These are phyloP conservation scores for Aix galericulata DNA, from an alignment of 2,113 vertebrate species.

Conservation along the genomic window DNA sequence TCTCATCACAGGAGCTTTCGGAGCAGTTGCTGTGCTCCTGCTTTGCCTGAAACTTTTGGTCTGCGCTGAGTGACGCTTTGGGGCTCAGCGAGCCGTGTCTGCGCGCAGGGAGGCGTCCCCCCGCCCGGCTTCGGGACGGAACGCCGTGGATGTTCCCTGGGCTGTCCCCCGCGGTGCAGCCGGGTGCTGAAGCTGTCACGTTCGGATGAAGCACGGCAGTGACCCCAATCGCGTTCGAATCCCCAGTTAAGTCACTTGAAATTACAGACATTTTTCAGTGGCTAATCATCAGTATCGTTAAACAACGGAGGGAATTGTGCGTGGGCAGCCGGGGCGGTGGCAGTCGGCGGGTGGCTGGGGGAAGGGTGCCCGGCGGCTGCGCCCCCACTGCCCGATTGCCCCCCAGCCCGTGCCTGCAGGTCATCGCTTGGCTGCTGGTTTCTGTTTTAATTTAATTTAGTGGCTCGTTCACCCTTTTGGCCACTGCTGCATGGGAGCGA, in stretches of 20 bases:
- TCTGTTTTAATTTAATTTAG: neutral
- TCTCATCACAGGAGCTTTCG: neutral
- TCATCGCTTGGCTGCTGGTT: too few relatives aligned
- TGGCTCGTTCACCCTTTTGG: neutral
- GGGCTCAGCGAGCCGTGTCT: neutral
- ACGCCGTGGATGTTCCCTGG: neutral
- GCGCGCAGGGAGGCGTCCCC: neutral
- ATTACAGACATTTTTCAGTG: neutral
- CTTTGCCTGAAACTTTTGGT: neutral
- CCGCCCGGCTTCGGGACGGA: neutral
- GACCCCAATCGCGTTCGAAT: neutral
- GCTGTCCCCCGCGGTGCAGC: fast-evolving
- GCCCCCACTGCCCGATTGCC: too few relatives aligned
- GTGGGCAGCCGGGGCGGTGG: too few relatives aligned
- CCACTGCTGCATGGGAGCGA: fast-evolving
- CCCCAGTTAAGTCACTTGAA: neutral
- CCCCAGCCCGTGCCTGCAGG: neutral
- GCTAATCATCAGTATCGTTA: fast-evolving
- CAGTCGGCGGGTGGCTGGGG: too few relatives aligned
- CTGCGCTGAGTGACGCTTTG: neutral
- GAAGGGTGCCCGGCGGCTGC: too few relatives aligned
- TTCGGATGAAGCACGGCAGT: fast-evolving
- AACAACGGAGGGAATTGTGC: neutral
- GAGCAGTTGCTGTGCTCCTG: neutral
- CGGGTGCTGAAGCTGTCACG: fast-evolving